Evolutionary conservation across 2,797 vertebrate species (phyloP).

Genomic region (Pantherophis alleghaniensis): DNA sequence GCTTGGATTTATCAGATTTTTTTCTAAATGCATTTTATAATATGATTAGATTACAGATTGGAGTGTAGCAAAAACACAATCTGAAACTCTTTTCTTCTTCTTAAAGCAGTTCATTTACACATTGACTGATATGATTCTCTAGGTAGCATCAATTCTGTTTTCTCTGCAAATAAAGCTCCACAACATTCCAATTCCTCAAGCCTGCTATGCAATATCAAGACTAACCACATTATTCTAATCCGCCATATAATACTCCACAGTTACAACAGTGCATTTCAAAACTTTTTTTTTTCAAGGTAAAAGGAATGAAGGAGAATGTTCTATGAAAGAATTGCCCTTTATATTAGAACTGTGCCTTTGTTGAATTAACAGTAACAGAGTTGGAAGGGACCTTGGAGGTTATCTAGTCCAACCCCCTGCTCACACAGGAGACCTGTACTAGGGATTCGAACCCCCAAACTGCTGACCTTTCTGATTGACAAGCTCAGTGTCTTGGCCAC

Average conservation of each 20-base stretch:
- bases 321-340: conserved; percentile 23
- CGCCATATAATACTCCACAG: conserved; percentile 68
- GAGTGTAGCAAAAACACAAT: conserved; percentile 63
- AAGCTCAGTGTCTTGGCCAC: no score
- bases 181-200: conserved; percentile 77
- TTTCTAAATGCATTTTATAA: conserved; percentile 64
- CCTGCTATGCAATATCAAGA: conserved; percentile 72
- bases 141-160: conserved; percentile 74
- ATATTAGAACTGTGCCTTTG: conserved; percentile 54
- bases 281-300: conserved; percentile 56
- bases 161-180: conserved; percentile 79
- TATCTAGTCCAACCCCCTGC: no score
- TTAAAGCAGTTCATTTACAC: conserved; percentile 55
- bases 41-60: conserved; percentile 64
- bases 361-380: conserved; percentile 38
- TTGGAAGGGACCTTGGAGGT: no score
- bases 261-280: conserved; percentile 68
- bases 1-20: conserved; percentile 70
- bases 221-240: conserved; percentile 76
- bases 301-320: conserved; percentile 22
- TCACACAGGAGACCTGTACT: no score
- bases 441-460: no score
- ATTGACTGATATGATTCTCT: conserved; percentile 62
- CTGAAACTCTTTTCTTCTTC: conserved; percentile 57
- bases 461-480: no score